Evolutionary conservation across 2,797 vertebrate genomes (phyloP), one percentile per base, ranked within the genome.

Genomic region (Trematomus bernacchii): DNA sequence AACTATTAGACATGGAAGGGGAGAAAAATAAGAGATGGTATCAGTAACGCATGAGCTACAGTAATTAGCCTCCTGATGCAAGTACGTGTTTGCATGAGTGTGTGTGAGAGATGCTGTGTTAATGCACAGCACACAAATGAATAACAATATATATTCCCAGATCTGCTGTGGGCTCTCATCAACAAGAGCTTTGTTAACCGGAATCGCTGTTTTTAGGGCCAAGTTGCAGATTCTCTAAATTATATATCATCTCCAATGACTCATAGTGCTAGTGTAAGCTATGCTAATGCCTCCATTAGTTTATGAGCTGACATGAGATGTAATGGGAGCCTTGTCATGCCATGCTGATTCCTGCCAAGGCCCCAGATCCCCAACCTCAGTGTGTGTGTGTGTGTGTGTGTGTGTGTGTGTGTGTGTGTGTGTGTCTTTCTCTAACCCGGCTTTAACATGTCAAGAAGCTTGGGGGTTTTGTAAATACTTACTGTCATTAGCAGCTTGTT

Each of bases 11-110:
- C 91, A 91, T 92, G 92, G 91, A 92, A 82, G 83, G 79, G 78
- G 73, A 90, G 89, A 77, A 90, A 91, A 92, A 90, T 90, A 93
- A 92, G 90, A 94, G 91, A 93, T 92, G 87, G 79, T 93, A 93
- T 93, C 92, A 93, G 92, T 92, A 91, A 93, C 90, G 87, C 93
- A 91, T 92, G 90, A 94, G 93, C 89, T 93, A 85, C 90, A 91
- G 87, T 94, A 91, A 93, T 94, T 94, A 94, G 93, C 90, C 91
- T 91, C 89, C 87, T 86, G 89, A 91, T 92, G 91, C 89, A 90
- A 84, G 73, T 48, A 78, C 52, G 71, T 8, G 50, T 30, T 8
- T 19, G 33, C 13, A 18, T 23, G 40, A 2, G 55, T 7, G 55
- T 3, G 57, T 13, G 1, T 58, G 68, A 70, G 52, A 77, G 58